These are phyloP conservation scores for Seriola quinqueradiata DNA, from an alignment of 2,113 vertebrate species.

Conservation along the genomic window DNA sequence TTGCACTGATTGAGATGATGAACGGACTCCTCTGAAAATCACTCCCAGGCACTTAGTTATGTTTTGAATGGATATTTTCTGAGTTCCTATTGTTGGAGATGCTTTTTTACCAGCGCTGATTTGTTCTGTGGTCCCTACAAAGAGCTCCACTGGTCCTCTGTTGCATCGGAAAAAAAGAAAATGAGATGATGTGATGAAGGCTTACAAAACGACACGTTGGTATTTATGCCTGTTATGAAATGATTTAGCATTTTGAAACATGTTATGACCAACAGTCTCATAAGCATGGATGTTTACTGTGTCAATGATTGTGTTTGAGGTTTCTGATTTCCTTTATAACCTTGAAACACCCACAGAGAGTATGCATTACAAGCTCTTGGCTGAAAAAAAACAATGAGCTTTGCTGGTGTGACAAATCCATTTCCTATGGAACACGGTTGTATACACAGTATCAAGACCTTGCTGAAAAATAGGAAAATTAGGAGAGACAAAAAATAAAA, in stretches of 20 bases:
- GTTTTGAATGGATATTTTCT: constrained; percentile 23
- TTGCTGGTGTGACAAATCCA: constrained; percentile 35
- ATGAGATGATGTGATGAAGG: not conserved
- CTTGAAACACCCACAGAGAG: constrained; percentile 17
- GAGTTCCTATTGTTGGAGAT: constrained; percentile 18
- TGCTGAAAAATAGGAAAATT: not conserved
- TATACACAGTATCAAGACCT: not conserved
- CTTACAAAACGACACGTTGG: constrained; percentile 10
- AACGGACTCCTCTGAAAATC: constrained; percentile 73
- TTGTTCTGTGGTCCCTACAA: constrained; percentile 14
- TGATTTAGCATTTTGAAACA: not conserved
- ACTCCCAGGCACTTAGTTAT: constrained; percentile 63
- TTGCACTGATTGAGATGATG: constrained; percentile 80
- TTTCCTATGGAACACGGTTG: not conserved
- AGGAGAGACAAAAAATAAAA: not conserved
- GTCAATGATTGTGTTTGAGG: constrained; percentile 17
- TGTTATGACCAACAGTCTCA: constrained; percentile 1
- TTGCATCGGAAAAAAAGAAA: not conserved
- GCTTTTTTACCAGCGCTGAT: constrained; percentile 29
- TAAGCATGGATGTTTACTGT: not conserved
- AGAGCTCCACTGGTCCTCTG: not conserved
- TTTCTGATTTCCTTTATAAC: constrained; percentile 21
- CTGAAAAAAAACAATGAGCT: constrained; percentile 16
- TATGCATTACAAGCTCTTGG: not conserved
- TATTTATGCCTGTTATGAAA: not conserved